Conservation (phyloP, 2,888 invertebrate species). For the Epistrophella euchroma region DNA sequence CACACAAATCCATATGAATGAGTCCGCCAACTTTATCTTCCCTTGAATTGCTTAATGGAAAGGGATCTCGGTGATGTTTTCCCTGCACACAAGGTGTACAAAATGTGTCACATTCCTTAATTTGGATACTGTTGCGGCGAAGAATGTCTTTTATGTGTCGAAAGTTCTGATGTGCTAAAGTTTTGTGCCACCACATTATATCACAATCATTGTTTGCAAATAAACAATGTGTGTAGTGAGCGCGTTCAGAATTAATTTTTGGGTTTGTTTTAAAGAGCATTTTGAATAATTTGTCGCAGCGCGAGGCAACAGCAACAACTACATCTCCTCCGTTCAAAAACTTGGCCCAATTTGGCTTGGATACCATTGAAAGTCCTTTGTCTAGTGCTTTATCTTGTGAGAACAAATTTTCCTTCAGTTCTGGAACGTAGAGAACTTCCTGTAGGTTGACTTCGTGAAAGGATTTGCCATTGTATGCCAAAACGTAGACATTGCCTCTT, state of each 20-base stretch:
- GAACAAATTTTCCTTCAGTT: conserved; percentile 15
- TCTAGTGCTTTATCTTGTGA: conserved; percentile 7
- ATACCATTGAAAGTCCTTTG: neutral
- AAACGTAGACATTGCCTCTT: neutral
- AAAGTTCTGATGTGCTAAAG: conserved; percentile 31
- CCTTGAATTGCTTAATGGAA: conserved; percentile 11
- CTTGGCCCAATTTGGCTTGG: neutral
- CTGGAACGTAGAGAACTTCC: neutral
- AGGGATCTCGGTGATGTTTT: conserved; percentile 32
- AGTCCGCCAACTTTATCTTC: neutral
- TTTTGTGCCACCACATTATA: conserved; percentile 24
- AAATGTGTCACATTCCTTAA: conserved; percentile 15
- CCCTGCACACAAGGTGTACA: conserved; percentile 30
- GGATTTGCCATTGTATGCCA: neutral
- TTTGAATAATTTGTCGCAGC: neutral
- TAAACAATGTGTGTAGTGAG: neutral
- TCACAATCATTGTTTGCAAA: neutral
- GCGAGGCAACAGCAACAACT: conserved; percentile 15
- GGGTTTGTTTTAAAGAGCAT: neutral
- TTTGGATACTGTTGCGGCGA: neutral
- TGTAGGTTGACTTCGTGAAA: neutral
- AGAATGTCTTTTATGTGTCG: conserved; percentile 9
- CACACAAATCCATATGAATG: conserved; percentile 28
- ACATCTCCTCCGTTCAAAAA: neutral
- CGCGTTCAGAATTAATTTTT: neutral